These are phyloP conservation scores for Penelope pileata DNA, from an alignment of 2,113 vertebrate species.

Conservation along the genomic window DNA sequence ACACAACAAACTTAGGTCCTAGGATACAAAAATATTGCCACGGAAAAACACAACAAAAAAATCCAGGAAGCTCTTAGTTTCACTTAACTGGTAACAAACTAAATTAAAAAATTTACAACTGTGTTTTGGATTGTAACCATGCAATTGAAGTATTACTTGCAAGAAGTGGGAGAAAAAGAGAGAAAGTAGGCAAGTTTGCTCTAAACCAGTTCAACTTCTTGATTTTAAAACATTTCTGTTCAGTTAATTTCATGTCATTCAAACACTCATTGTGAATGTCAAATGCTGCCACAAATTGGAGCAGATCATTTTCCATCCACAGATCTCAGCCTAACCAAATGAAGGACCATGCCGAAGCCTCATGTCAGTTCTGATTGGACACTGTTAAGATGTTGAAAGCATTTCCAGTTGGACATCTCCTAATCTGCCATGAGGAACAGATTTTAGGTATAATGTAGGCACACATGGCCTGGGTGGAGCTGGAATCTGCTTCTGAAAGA, in stretches of 20 bases:
- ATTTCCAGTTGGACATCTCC: background rate
- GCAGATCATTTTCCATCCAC: background rate
- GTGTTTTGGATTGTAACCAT: background rate
- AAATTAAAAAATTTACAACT: background rate
- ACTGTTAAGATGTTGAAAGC: background rate
- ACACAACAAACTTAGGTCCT: background rate
- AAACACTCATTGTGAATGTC: background rate
- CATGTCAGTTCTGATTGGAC: accelerated
- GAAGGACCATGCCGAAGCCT: background rate
- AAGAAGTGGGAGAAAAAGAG: background rate
- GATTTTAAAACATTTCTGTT: background rate
- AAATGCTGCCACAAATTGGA: background rate
- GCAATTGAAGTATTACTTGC: background rate
- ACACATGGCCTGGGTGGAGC: background rate
- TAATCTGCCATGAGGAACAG: background rate
- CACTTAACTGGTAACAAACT: background rate
- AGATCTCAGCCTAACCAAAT: background rate
- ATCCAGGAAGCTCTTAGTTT: background rate
- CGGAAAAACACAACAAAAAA: background rate
- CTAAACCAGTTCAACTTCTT: background rate
- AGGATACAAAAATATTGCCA: background rate
- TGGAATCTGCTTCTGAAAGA: background rate
- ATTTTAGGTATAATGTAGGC: background rate
- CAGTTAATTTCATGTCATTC: background rate
- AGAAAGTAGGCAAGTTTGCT: background rate